A percentile compares a stretch with the other conserved stretches of the same genome.
Conservation (phyloP, 2,888 invertebrate species). For the Drosophila mimetica region DNA sequence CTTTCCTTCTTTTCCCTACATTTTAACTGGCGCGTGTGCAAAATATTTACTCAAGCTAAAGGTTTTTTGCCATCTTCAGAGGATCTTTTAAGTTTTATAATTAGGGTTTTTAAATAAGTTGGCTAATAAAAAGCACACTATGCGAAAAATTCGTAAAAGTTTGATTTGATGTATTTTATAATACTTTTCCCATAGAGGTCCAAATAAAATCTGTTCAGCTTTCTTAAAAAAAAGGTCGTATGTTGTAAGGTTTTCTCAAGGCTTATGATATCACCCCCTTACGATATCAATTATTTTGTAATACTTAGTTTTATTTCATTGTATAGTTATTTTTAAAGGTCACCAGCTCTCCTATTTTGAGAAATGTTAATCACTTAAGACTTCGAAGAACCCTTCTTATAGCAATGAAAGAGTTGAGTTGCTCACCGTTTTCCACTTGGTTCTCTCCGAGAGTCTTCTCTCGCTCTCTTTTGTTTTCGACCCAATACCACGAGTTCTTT, state of each 20-base stretch:
- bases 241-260: too few species aligned
- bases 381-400: not conserved
- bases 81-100: not conserved
- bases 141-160: too few species aligned
- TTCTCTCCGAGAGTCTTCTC: not conserved
- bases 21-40: not conserved
- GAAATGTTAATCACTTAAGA: not conserved
- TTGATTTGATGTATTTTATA: too few species aligned
- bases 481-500: not conserved
- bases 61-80: not conserved
- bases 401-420: not conserved
- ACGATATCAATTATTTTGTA: not conserved
- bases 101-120: too few species aligned
- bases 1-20: not conserved
- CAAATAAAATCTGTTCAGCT: too few species aligned
- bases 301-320: not conserved
- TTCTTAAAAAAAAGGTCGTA: too few species aligned
- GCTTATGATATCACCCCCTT: not conserved
- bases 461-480: not conserved
- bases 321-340: not conserved
- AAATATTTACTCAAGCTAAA: conserved; percentile 7
- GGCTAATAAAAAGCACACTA: too few species aligned
- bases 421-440: not conserved
- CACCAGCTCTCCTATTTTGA: not conserved
- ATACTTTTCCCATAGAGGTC: too few species aligned